Evolutionary conservation across 1,140 invertebrate genomes (phyloP), one percentile per base, ranked within the genome.

Genomic region (Drosophila sturtevanti): DNA sequence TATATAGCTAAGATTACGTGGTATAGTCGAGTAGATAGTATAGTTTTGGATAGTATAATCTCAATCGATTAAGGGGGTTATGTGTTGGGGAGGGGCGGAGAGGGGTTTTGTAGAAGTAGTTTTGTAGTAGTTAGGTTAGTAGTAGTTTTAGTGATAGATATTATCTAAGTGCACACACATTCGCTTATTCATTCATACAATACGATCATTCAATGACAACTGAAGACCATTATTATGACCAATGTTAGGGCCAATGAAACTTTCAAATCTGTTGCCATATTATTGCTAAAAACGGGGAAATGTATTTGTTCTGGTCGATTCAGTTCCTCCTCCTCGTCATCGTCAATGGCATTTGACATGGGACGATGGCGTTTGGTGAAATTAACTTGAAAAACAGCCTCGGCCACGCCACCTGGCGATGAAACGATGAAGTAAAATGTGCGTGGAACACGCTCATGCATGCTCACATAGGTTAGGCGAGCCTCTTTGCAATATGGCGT

Each of bases 381-480:
- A 67, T 92, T 92, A 9, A 92, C 91, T 41, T 92, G 89, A 54
- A 92, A 91, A 12, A 89, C 69, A 3, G 90, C 90, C 63, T 92
- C 91, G 22, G 91, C 91, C 16, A 92, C 91, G 64, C 91, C 91
- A 59, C 81, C 85, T 5, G 91, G 91, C 27, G 91, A 78, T 14
- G 91, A 92, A 6, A 92, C 91, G 16, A 92, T 89, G 24, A 92
- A 92, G 76, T 92, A 92, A 55, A 92, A 92, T 22, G 89, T 92
- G 14, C 91, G 79, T 6, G 91, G 91, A 14, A 92, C 91, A 16
- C 90, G 69, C 66, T 92, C 91, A 54, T 92, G 91, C 91, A 92
- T 92, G 72, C 90, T 91, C 24, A 92, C 91, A 65, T 92, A 92
- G 12, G 91, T 92, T 6, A 92, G 79, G 6, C 91, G 89, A 4